A percentile compares a stretch with the other conserved stretches of the same genome.
Conservation (phyloP, 1,140 invertebrate species). For the Drosophila guanche region DNA sequence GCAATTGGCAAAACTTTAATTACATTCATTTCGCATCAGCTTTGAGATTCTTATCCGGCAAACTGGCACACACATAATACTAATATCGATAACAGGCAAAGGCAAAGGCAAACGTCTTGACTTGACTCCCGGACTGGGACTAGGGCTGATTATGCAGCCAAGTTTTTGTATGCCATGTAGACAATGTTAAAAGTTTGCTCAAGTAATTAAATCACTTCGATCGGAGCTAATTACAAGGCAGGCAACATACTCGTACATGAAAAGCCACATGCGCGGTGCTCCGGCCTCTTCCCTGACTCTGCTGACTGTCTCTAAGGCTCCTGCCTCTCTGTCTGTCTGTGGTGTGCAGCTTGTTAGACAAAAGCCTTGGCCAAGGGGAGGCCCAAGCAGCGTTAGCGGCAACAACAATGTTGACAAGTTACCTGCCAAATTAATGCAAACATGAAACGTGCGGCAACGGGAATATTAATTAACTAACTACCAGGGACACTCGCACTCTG, state of each 20-base stretch:
- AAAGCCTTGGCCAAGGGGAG: slow-evolving; percentile 43
- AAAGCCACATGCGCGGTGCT: slow-evolving; percentile 18
- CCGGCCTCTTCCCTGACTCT: not conserved
- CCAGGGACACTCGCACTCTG: slow-evolving; percentile 26
- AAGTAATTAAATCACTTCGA: slow-evolving; percentile 83
- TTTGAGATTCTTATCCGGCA: slow-evolving; percentile 56
- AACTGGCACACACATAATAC: slow-evolving; percentile 37
- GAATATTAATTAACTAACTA: slow-evolving; percentile 82
- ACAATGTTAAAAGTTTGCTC: slow-evolving; percentile 79
- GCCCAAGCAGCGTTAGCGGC: slow-evolving; percentile 32
- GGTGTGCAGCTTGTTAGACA: slow-evolving; percentile 68
- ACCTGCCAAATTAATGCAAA: slow-evolving; percentile 82
- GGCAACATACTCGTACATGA: slow-evolving; percentile 55
- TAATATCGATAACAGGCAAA: slow-evolving; percentile 52
- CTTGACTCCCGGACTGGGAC: no score
- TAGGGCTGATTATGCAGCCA: slow-evolving; percentile 59
- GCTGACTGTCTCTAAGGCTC: not conserved
- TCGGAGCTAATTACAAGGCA: slow-evolving; percentile 78
- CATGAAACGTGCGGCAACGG: slow-evolving; percentile 78
- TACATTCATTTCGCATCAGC: slow-evolving; percentile 73
- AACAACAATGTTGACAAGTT: slow-evolving; percentile 80
- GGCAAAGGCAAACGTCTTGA: slow-evolving; percentile 41
- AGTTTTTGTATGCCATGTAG: slow-evolving; percentile 75
- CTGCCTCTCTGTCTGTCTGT: slow-evolving; percentile 3
- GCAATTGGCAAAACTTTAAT: slow-evolving; percentile 74